Evolutionary conservation across 64 coral and sea anemone species (phyloP), one percentile per base, ranked within the genome.

Genomic region (Montipora cactus): DNA sequence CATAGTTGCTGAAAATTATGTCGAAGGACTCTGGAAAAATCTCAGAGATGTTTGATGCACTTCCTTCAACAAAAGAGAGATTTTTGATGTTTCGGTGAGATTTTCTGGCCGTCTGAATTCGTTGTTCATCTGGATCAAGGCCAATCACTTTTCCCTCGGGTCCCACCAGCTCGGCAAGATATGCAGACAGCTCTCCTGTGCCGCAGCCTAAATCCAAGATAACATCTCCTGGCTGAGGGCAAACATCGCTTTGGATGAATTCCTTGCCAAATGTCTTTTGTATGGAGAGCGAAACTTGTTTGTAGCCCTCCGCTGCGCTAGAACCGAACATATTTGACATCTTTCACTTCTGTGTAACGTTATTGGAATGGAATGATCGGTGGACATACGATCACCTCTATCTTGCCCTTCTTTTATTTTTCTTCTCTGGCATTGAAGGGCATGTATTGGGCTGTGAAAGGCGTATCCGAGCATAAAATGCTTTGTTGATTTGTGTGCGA

Each of bases 191-290:
- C 58, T 85, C 81, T 67, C 59, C 81, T 47, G 81, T 85, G 46
- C 81, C 59, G 7, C 81, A 85, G 6, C 81, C 81, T 67, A 68
- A 71, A 85, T 85, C 81, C 77, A 79, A 52, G 47, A 79, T 79
- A 7, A n/a, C 19, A 7, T 51, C 16, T 52, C 77, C 77, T 15
- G 5, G 0, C 50, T 50, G 77, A 51, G 77, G 77, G 52, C 49
- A 55, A 79, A 79, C 49, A 7, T 79, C 49, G 4, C 1, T 51
- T 19, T 79, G 47, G 15, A 79, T 55, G 77, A 79, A 79, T 6
- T 5, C 7, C 8, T 52, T n/a, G 9, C 47, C 49, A 16, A 20
- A 3, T 48, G 7, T 18, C 5, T 25, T 79, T 79, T 79, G 77
- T 6, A 20, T 48, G 47, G 77, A 79, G 15, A 55, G 44, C 49